Evolutionary conservation across 2,113 vertebrate genomes (phyloP).

Genomic region (Zeus faber): DNA sequence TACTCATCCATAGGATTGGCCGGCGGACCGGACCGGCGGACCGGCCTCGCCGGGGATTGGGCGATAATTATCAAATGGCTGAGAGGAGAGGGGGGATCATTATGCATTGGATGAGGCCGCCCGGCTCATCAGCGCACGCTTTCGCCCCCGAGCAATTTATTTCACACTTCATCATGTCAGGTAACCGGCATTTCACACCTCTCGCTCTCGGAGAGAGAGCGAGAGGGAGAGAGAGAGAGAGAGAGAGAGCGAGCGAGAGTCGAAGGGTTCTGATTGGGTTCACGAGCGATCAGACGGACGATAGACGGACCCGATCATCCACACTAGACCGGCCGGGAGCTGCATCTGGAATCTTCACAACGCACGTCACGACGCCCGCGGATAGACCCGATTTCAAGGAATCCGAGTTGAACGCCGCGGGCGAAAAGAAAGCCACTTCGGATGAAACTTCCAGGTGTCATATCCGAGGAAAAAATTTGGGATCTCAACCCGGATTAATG

Average conservation of each 20-base stretch:
- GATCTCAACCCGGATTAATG: too few species aligned
- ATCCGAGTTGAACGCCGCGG: too few species aligned
- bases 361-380: too few species aligned
- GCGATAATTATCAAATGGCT: conserved; percentile 53
- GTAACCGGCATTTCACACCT: conserved; percentile 66
- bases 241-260: background rate
- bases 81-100: conserved; percentile 48
- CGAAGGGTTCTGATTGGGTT: too few species aligned
- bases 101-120: conserved; percentile 55
- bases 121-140: conserved; percentile 39
- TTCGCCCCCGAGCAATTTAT: conserved; percentile 56
- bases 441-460: too few species aligned
- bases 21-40: conserved; percentile 38
- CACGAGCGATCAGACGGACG: too few species aligned
- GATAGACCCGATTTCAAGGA: too few species aligned
- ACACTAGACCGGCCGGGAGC: too few species aligned
- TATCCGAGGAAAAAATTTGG: too few species aligned
- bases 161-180: conserved; percentile 69
- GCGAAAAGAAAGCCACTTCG: too few species aligned
- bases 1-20: conserved; percentile 34
- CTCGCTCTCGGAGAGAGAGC: conserved; percentile 40
- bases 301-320: too few species aligned
- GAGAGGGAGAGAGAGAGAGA: background rate
- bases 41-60: conserved; percentile 60
- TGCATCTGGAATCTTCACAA: too few species aligned